Conservation (phyloP, 2,888 invertebrate genomes). For the Tachina fera region DNA sequence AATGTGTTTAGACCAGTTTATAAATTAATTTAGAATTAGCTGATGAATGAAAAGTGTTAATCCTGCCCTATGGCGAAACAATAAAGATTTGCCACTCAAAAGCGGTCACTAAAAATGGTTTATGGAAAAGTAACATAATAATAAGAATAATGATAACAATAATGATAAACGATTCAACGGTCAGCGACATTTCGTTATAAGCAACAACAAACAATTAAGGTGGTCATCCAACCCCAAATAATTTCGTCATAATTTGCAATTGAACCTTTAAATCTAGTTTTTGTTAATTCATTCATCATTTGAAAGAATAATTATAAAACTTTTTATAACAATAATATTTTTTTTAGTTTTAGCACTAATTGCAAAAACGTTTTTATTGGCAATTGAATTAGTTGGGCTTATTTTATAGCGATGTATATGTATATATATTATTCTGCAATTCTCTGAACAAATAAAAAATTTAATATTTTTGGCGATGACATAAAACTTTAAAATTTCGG, state of each 20-base stretch:
- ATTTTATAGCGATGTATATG: too few relatives aligned
- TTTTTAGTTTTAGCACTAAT: not conserved
- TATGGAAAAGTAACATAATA: not conserved
- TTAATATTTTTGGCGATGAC: too few relatives aligned
- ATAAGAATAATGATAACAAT: not conserved
- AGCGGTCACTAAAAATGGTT: conserved; percentile 14
- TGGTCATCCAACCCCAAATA: not conserved
- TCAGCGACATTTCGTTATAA: not conserved
- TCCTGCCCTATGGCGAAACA: conserved; percentile 14
- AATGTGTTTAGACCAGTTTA: conserved; percentile 27
- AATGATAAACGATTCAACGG: not conserved
- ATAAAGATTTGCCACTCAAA: not conserved
- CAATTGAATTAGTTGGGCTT: not conserved
- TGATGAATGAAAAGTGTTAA: not conserved
- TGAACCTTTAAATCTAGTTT: conserved; percentile 5
- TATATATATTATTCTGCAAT: too few relatives aligned
- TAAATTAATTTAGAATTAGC: conserved; percentile 6
- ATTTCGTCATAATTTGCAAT: conserved; percentile 32
- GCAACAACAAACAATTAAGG: too few relatives aligned
- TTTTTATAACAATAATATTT: not conserved
- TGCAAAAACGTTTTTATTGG: not conserved
- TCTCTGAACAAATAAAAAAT: too few relatives aligned
- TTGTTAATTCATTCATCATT: not conserved
- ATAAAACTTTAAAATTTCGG: too few relatives aligned
- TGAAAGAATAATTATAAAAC: not conserved